Conservation (phyloP, 1,140 invertebrate species). For the Sitodiplosis mosellana region DNA sequence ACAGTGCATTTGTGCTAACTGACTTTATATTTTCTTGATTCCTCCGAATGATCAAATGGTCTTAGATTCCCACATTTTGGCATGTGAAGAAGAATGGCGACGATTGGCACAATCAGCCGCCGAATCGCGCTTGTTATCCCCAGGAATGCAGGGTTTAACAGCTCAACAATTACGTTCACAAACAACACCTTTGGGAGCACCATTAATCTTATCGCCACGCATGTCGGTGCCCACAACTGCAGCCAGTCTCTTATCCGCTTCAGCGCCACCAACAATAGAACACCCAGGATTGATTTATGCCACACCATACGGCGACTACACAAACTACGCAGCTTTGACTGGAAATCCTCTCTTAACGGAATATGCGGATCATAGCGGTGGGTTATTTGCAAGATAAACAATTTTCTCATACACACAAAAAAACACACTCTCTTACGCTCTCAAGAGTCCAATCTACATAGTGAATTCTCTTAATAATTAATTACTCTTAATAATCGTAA, state of each 20-base stretch:
- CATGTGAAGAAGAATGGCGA: constrained; percentile 58
- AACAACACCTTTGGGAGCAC: constrained; percentile 54
- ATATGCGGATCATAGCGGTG: constrained; percentile 86
- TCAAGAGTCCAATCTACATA: constrained; percentile 9
- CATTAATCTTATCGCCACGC: constrained; percentile 70
- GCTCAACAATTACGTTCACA: constrained; percentile 43
- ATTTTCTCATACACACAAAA: background rate
- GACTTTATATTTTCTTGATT: background rate
- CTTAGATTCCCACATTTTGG: constrained; percentile 24
- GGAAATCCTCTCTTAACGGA: constrained; percentile 62
- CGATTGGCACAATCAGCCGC: constrained; percentile 49
- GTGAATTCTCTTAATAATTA: background rate
- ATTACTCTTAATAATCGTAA: constrained; percentile 1
- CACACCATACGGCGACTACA: constrained; percentile 64
- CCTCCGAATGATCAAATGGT: background rate
- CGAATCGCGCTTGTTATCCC: constrained; percentile 53
- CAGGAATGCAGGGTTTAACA: constrained; percentile 35
- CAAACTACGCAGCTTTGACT: constrained; percentile 72
- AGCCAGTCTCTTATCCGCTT: constrained; percentile 48
- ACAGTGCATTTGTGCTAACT: background rate
- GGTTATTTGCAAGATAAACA: constrained; percentile 67
- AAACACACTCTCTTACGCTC: constrained; percentile 20
- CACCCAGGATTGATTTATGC: constrained; percentile 52
- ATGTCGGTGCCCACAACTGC: constrained; percentile 64
- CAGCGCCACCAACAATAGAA: constrained; percentile 47